These are phyloP conservation scores for Tragelaphus scriptus DNA, from an alignment of 2,113 vertebrate genomes.

Conservation along the genomic window DNA sequence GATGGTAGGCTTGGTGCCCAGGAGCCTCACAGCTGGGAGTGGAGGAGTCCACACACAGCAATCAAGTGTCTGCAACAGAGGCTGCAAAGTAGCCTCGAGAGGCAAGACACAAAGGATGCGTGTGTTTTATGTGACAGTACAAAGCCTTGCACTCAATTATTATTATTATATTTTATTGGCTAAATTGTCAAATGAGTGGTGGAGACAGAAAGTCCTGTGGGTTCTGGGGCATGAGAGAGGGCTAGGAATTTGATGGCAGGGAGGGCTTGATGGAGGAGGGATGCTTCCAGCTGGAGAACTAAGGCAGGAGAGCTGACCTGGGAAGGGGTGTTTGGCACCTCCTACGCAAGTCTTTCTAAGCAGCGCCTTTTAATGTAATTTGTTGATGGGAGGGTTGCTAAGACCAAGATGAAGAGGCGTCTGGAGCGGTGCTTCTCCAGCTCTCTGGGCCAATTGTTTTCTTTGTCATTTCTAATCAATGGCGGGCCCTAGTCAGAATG, in stretches of 20 bases:
- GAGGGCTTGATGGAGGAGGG: too few relatives aligned
- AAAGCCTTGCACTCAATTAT: neutral
- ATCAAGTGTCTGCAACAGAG: neutral
- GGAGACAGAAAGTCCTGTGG: neutral
- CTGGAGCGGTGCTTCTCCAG: neutral
- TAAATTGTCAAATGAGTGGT: neutral
- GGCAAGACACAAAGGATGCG: neutral
- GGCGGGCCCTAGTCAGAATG: neutral
- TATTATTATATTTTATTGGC: neutral
- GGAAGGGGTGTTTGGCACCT: fast-evolving
- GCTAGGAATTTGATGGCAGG: neutral
- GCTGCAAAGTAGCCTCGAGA: neutral
- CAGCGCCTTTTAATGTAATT: neutral
- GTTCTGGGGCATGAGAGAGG: neutral
- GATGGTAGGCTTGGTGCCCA: neutral
- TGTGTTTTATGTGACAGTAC: neutral
- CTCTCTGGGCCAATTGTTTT: neutral
- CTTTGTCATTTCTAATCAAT: neutral
- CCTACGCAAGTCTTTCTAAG: neutral
- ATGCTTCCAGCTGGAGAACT: neutral
- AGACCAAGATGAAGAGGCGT: neutral
- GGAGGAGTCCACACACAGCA: neutral
- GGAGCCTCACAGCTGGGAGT: neutral
- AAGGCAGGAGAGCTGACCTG: neutral
- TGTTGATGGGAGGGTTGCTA: neutral